phyloP scores from a whole-genome alignment of 2,888 invertebrate genomes.

The Lamproptera curius region DNA sequence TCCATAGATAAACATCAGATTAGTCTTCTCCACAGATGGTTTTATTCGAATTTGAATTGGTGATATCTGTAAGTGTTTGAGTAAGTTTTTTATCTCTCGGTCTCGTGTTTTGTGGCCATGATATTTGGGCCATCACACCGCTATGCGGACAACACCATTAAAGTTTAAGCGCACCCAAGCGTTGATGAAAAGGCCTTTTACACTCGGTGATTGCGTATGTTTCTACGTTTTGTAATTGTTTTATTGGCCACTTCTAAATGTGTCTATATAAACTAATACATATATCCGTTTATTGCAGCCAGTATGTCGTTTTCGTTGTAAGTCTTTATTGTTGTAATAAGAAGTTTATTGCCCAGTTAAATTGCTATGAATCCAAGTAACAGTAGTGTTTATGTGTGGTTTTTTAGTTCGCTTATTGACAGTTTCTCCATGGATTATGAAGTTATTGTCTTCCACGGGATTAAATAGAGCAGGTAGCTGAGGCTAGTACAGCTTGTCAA shows the following conservation, averaged over 20 bases:
- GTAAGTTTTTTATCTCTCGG: conserved; percentile 11
- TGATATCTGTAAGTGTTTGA: conserved; percentile 5
- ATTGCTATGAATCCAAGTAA: too few species aligned
- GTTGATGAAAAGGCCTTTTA: conserved; percentile 15
- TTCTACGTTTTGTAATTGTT: neutral
- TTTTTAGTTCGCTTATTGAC: neutral
- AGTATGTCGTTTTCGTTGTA: too few species aligned
- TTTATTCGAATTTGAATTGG: conserved; percentile 11
- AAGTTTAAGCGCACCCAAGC: conserved; percentile 10
- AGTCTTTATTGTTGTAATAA: too few species aligned
- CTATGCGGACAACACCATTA: conserved; percentile 16
- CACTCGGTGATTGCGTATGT: conserved; percentile 1
- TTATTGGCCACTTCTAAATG: neutral
- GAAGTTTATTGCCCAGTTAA: too few species aligned
- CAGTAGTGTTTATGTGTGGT: too few species aligned
- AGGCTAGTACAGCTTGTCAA: conserved; percentile 3
- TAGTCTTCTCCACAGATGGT: conserved; percentile 8
- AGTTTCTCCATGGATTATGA: conserved; percentile 1
- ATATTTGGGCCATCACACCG: conserved; percentile 20
- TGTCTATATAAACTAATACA: neutral
- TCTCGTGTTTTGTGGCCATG: conserved; percentile 13
- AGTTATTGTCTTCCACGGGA: neutral
- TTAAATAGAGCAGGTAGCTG: conserved; percentile 3
- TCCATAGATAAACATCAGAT: conserved; percentile 12
- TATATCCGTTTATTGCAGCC: too few species aligned